Conservation (phyloP, 2,113 vertebrate genomes). For the Platysteira castanea region DNA sequence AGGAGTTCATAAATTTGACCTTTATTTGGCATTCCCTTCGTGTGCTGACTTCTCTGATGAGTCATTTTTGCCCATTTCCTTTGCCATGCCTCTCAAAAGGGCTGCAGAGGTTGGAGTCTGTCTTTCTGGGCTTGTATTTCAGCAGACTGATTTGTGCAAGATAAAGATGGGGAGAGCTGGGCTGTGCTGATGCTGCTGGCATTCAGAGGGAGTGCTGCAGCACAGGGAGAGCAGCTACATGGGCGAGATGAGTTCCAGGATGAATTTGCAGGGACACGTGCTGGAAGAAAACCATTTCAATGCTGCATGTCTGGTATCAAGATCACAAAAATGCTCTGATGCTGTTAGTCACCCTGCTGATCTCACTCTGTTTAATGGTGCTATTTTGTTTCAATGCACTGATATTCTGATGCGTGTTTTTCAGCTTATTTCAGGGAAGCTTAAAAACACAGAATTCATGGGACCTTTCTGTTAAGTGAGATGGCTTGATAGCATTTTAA, state of each 20-base stretch:
- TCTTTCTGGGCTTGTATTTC: background rate
- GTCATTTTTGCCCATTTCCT: background rate
- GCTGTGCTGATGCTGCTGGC: background rate
- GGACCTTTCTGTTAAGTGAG: background rate
- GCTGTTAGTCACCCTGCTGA: background rate
- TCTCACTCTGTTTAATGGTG: background rate
- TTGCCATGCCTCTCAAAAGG: background rate
- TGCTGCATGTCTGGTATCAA: background rate
- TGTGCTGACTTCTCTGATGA: background rate
- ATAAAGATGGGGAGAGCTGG: background rate
- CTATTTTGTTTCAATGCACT: background rate
- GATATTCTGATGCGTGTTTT: background rate
- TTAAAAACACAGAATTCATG: background rate
- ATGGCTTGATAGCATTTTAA: background rate
- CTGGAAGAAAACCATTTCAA: background rate
- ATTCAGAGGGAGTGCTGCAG: accelerated
- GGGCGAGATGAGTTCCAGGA: accelerated
- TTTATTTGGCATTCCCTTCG: background rate
- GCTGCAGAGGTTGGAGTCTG: background rate
- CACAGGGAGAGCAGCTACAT: background rate
- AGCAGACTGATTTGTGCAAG: background rate
- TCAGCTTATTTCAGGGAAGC: background rate
- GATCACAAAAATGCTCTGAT: background rate
- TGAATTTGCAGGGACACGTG: background rate
- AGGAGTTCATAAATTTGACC: background rate